Percentiles rank a stretch among this genome's conserved stretches.
Evolutionary conservation across 2,797 vertebrate genomes (phyloP).

Genomic region (Melopsittacus undulatus): DNA sequence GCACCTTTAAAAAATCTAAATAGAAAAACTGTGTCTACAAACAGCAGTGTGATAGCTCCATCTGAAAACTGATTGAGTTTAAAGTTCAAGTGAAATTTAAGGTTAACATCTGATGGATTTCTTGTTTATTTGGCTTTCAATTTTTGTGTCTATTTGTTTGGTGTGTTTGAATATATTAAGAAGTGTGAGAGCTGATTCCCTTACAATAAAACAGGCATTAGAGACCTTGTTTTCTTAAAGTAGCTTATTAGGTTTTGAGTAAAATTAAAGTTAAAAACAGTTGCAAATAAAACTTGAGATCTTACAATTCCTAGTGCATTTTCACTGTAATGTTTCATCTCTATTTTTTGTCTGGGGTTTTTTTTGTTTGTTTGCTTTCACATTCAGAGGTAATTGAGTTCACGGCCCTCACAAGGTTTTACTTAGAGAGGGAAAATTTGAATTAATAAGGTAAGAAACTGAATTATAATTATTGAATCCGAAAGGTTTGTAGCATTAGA

Average conservation of each 20-base stretch:
- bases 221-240: neutral
- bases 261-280: neutral
- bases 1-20: neutral
- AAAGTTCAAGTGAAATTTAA: neutral
- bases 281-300: neutral
- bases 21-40: neutral
- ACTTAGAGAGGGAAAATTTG: neutral
- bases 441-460: neutral
- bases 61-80: neutral
- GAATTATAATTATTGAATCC: neutral
- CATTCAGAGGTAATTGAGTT: neutral
- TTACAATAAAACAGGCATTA: neutral
- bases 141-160: neutral
- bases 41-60: neutral
- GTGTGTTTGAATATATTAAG: neutral
- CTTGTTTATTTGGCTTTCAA: neutral
- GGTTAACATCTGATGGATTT: neutral
- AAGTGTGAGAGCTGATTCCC: neutral
- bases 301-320: neutral
- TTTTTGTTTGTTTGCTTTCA: neutral
- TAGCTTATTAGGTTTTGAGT: neutral
- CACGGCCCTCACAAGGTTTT: neutral
- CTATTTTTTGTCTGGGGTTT: neutral
- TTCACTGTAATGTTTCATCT: neutral
- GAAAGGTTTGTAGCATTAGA: neutral